Evolutionary conservation across 1,140 invertebrate species (phyloP).

Genomic region (Listronotus oregonensis): DNA sequence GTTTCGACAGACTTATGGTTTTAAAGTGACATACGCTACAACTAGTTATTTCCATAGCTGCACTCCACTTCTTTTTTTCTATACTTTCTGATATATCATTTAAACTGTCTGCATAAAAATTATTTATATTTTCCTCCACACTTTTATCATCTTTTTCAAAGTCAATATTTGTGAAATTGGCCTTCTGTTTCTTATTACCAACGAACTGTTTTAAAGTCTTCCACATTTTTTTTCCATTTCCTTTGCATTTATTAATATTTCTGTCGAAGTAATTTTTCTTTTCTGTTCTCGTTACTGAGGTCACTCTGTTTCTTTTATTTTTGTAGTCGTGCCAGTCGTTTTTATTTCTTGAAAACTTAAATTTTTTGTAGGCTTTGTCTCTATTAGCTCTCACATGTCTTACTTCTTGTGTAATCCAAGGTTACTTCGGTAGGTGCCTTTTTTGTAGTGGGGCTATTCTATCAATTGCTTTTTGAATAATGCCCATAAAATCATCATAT

Average conservation of each 20-base stretch:
- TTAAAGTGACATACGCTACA: too few species aligned
- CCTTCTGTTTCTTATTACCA: not conserved
- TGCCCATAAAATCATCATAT: too few species aligned
- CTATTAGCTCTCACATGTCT: too few species aligned
- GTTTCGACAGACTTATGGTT: too few species aligned
- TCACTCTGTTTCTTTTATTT: not conserved
- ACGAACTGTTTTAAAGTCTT: not conserved
- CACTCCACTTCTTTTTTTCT: not conserved
- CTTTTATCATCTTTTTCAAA: not conserved
- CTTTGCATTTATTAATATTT: constrained; percentile 1
- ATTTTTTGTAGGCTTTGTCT: too few species aligned
- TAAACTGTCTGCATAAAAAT: constrained; percentile 1
- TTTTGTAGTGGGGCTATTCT: too few species aligned
- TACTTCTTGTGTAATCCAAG: too few species aligned
- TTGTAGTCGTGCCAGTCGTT: not conserved
- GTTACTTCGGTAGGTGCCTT: too few species aligned
- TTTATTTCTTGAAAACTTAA: too few species aligned
- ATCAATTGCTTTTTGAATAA: too few species aligned
- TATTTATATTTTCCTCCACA: constrained; percentile 7
- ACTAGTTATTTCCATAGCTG: too few species aligned
- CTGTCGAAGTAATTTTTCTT: not conserved
- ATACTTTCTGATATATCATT: constrained; percentile 5
- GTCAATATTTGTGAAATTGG: constrained; percentile 10
- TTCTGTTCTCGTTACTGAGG: not conserved
- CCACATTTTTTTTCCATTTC: constrained; percentile 6